These are phyloP conservation scores for Hippoglossus stenolepis DNA, from an alignment of 2,113 vertebrate species.

Conservation along the genomic window DNA sequence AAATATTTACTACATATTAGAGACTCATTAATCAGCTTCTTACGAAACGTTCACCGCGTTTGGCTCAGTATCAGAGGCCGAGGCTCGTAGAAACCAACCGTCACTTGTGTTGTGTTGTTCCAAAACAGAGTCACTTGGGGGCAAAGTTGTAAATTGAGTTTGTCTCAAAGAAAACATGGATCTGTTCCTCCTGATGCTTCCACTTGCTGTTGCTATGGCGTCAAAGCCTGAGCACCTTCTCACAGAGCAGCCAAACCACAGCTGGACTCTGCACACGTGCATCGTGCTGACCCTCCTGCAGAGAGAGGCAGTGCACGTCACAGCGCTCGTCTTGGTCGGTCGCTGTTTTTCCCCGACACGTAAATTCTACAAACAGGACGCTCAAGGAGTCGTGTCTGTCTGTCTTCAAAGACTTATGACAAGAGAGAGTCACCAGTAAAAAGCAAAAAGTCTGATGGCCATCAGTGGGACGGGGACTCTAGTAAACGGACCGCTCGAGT, in stretches of 20 bases:
- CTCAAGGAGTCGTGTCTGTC: conserved; percentile 20
- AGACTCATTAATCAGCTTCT: conserved; percentile 62
- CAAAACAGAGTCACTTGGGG: not conserved
- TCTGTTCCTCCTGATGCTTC: not conserved
- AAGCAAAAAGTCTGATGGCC: conserved; percentile 50
- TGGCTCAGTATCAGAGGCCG: not conserved
- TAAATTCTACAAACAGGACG: conserved; percentile 51
- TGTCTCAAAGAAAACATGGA: not conserved
- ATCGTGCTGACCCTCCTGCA: not conserved
- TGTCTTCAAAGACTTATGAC: conserved; percentile 61
- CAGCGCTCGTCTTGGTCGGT: conserved; percentile 20
- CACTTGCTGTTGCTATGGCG: not conserved
- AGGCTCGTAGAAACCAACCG: too few species aligned
- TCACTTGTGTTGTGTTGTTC: not conserved
- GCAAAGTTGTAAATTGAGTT: not conserved
- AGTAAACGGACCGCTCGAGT: conserved; percentile 63
- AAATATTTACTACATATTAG: conserved; percentile 76
- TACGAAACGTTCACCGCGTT: conserved; percentile 28
- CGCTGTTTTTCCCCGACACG: conserved; percentile 27
- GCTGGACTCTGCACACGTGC: conserved; percentile 49
- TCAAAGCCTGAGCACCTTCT: not conserved
- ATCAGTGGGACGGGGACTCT: conserved; percentile 53
- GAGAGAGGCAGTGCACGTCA: conserved; percentile 29
- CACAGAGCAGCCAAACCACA: conserved; percentile 31
- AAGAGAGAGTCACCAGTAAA: conserved; percentile 52